Conservation (phyloP, 1,140 invertebrate genomes). For the Stegodyphus mimosarum region DNA sequence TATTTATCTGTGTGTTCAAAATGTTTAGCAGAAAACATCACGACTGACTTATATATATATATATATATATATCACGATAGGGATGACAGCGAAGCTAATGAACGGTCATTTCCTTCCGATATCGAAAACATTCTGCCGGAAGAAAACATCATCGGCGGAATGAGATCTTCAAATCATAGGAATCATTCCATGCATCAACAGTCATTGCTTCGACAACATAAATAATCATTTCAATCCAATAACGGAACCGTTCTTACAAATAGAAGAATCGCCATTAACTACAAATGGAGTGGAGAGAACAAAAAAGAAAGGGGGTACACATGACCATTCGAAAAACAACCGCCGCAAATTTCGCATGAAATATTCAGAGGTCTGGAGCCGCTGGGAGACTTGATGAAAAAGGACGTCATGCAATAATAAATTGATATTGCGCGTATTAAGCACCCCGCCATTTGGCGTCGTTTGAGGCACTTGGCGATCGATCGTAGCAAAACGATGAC, state of each 20-base stretch:
- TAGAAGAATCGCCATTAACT: constrained; percentile 1
- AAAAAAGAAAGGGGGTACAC: background rate
- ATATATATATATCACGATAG: too few relatives aligned
- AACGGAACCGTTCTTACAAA: background rate
- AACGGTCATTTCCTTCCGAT: too few relatives aligned
- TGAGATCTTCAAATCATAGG: too few relatives aligned
- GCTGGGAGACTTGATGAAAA: constrained; percentile 34
- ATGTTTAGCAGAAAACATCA: too few relatives aligned
- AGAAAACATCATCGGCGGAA: too few relatives aligned
- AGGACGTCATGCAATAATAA: constrained; percentile 55
- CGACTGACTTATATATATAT: too few relatives aligned
- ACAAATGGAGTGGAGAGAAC: background rate
- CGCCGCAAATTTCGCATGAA: constrained; percentile 52
- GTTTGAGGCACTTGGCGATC: constrained; percentile 35
- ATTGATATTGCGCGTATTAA: constrained; percentile 56
- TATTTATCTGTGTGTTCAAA: too few relatives aligned
- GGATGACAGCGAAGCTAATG: too few relatives aligned
- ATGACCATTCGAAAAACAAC: constrained; percentile 22
- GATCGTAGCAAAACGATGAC: constrained; percentile 9
- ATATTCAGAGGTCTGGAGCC: constrained; percentile 33
- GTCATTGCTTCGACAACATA: background rate
- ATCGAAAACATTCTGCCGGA: too few relatives aligned
- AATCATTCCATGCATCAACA: too few relatives aligned
- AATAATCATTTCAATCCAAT: constrained; percentile 34
- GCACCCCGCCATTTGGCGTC: constrained; percentile 48